Evolutionary conservation across 2,113 vertebrate genomes (phyloP), one percentile per base, ranked within the genome.

Genomic region (Fregata magnificens): DNA sequence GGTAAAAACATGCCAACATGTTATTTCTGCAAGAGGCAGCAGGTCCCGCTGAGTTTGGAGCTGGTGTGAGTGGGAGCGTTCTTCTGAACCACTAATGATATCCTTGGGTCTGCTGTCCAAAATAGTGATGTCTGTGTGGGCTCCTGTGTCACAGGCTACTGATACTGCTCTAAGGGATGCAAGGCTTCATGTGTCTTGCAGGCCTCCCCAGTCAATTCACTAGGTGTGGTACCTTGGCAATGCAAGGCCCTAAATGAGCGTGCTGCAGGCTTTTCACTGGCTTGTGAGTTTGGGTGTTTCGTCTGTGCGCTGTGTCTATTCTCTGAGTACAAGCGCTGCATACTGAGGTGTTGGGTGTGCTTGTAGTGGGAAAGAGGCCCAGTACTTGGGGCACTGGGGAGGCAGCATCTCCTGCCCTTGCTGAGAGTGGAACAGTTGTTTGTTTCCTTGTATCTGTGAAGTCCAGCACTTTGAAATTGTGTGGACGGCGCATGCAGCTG

Each of bases 261-360:
- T 34, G 66, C 63, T 28, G 4, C 24, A 20, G n/a, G 38, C 22
- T 92, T 58, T 59, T 40, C 12, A 5, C 4, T 3, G 2, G 8
- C 36, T 66, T 73, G 7, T n/a, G 69, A 45, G n/a, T 62, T 45
- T 53, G 32, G 28, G 5, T 44, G 19, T 19, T 78, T 49, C 1
- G 4, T 29, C n/a, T 72, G n/a, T 45, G 29, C 18, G 2, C 11
- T 12, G 13, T 32, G 42, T 36, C 26, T 4, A 15, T 29, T 32
- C 47, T 49, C 16, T 17, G 50, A 45, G 52, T 45, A 0, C 2
- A 0, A 5, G 38, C 1, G 5, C 50, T 86, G 25, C 19, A 7
- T 7, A 2, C 12, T 19, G 38, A 32, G 21, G n/a, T 2, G 1
- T 3, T 15, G 53, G 21, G 12, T 1, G 2, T 3, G 4, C 45